A percentile compares a stretch with the other conserved stretches of the same genome.
phyloP scores from a whole-genome alignment of 2,797 vertebrate species.

The Pteropus rufus region DNA sequence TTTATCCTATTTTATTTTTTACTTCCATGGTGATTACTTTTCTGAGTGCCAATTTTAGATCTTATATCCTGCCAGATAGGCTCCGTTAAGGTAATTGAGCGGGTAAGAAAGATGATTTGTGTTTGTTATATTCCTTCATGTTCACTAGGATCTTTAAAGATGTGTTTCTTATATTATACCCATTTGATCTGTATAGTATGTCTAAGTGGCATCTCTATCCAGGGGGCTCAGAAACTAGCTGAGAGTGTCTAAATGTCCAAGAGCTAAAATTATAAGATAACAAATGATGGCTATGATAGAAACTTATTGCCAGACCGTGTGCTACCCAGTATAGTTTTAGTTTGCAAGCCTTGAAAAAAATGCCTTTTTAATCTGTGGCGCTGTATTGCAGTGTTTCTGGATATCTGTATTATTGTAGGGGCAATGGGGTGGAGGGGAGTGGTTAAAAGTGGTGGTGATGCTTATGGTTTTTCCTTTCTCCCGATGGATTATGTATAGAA shows the following conservation, averaged over 20 bases:
- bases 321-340: neutral
- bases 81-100: neutral
- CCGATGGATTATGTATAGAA: neutral
- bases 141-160: neutral
- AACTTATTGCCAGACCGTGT: neutral
- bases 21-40: neutral
- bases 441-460: neutral
- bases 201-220: neutral
- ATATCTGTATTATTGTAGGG: neutral
- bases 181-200: neutral
- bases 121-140: neutral
- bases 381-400: neutral
- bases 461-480: neutral
- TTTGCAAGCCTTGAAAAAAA: conserved; percentile 6
- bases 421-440: neutral
- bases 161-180: neutral
- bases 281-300: conserved; percentile 14
- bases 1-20: neutral
- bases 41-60: neutral
- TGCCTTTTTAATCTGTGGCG: neutral
- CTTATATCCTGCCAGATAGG: neutral
- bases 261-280: conserved; percentile 20
- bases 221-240: neutral
- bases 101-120: neutral
- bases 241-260: conserved; percentile 12